A percentile compares a stretch with the other conserved stretches of the same genome.
phyloP scores from a whole-genome alignment of 2,113 vertebrate species.

The Typhlomys cinereus region DNA sequence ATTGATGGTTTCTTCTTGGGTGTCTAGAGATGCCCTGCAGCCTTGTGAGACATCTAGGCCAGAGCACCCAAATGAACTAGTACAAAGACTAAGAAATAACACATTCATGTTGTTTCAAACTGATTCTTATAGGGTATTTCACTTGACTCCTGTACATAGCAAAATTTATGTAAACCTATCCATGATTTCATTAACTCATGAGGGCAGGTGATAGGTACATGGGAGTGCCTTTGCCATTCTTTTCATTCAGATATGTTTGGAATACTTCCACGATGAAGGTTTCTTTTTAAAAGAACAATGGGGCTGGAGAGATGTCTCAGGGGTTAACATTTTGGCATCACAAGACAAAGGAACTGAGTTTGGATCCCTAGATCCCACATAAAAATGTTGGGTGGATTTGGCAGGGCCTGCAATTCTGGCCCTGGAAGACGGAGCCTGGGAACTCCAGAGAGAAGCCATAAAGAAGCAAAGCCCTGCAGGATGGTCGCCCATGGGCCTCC shows the following conservation, averaged over 20 bases:
- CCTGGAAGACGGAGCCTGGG: too few species aligned
- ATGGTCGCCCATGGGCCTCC: too few species aligned
- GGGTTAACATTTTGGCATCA: too few species aligned
- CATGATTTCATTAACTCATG: background rate
- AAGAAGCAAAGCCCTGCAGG: too few species aligned
- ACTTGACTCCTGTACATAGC: background rate
- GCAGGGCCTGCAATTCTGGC: too few species aligned
- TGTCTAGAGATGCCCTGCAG: background rate
- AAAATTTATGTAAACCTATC: background rate
- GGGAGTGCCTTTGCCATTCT: background rate
- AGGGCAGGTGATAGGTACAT: background rate
- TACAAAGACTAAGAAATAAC: background rate
- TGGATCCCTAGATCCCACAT: too few species aligned
- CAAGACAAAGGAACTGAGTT: too few species aligned
- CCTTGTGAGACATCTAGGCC: background rate
- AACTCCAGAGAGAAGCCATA: too few species aligned
- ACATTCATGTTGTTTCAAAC: background rate
- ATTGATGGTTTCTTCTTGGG: too few species aligned
- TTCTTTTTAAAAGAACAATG: conserved; percentile 40
- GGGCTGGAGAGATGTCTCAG: too few species aligned
- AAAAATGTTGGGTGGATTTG: too few species aligned
- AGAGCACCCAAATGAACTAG: background rate
- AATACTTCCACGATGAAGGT: conserved; percentile 29
- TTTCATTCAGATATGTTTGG: background rate
- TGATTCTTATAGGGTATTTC: background rate